phyloP scores from a whole-genome alignment of 2,797 vertebrate species.

The Malacoraja senta region DNA sequence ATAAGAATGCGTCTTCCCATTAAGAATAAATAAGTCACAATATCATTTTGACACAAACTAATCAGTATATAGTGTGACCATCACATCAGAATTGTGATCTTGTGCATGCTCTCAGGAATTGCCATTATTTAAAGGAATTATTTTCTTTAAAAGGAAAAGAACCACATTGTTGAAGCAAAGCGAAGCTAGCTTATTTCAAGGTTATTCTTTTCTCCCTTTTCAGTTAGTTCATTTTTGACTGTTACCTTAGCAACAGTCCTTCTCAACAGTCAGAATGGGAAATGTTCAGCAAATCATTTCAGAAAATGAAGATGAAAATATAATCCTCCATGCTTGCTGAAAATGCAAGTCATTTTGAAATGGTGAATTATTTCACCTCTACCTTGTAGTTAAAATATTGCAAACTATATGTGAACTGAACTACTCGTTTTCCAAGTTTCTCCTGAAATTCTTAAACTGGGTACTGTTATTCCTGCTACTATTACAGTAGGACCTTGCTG shows the following conservation, averaged over 20 bases:
- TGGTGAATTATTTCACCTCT: neutral
- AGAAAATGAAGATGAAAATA: neutral
- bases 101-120: neutral
- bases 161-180: neutral
- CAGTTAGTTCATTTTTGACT: neutral
- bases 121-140: neutral
- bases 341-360: too few relatives aligned
- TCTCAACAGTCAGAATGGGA: neutral
- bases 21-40: neutral
- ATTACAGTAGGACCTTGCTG: neutral
- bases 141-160: neutral
- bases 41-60: neutral
- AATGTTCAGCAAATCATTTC: neutral
- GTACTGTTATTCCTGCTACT: neutral
- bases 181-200: neutral
- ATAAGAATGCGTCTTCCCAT: neutral
- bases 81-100: neutral
- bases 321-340: constrained; percentile 12
- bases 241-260: constrained; percentile 15
- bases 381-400: neutral
- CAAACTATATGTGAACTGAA: neutral
- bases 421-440: neutral
- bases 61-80: neutral
- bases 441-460: neutral
- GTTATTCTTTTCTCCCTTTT: neutral